Base-by-base conservation (phyloP, 2,797 vertebrate species). In the Poecile montanus region DNA sequence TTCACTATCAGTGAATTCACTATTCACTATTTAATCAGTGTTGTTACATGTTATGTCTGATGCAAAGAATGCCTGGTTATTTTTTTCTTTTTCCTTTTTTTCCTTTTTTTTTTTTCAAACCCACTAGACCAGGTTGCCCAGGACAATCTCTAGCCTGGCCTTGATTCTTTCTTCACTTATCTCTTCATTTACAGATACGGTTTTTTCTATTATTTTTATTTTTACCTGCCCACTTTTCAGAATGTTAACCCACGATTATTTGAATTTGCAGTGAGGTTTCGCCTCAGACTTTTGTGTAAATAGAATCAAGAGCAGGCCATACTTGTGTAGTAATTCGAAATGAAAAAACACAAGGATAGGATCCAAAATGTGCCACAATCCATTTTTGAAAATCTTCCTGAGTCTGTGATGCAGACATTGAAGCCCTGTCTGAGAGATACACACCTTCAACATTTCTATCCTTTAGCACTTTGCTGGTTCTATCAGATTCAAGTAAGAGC, bases 101-200 rank as follows among this genome's bases (percentile, higher is more conserved):
- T n/a, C n/a, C n/a, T n/a, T 10, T 36, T 36, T 45, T 42, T 42
- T 22, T 20, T 50, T 15, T 7, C 21, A 50, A 42, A 27, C 7
- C 4, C 57, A 23, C 3, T 10, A 48, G 12, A 48, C 9, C 8
- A 50, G 16, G 19, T 50, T 72, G 58, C 9, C 44, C 36, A 44
- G 44, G 19, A 26, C 6, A 18, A 12, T 48, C 11, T 57, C 44
- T 32, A 44, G 10, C 20, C 42, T 56, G 48, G 32, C 8, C 22
- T 36, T 65, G 32, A n/a, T 72, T 36, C 13, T 63, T 50, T 23
- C 34, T 62, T 90, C 32, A 38, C 19, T 65, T 73, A 27, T 9
- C 11, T 76, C 17, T 62, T 88, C 13, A 16, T 2, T 12, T 58
- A 30, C 3, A 3, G 1, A 2, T 38, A 11, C 1, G 1, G 15